Base-by-base conservation (phyloP, 2,888 invertebrate species). In the Chaetogeoica ovagalla region DNA sequence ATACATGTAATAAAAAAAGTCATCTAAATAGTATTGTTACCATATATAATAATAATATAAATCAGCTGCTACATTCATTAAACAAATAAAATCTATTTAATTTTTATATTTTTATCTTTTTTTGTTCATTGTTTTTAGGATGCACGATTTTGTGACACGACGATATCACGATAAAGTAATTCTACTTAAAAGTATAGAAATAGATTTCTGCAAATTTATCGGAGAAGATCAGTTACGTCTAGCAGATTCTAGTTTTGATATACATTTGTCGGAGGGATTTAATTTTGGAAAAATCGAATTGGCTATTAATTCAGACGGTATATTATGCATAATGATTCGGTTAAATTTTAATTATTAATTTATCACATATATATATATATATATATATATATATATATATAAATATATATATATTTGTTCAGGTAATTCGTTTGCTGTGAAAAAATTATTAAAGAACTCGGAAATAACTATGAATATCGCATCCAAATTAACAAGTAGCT, bases 241-340 rank as follows among this genome's bases (percentile, higher is more conserved):
- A 23, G 55, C 55, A 1, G 37, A 55, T 3, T 37, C 70, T 5
- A 4, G 19, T 55, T 17, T 19, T 11, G 57, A 9, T 17, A 57
- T n/a, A 30, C 30, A 57, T 6, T n/a, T 70, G n/a, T 70, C 70
- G 11, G 57, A 70, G 11, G 70, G 70, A 52, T 57, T 57, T 15
- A 52, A 70, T 57, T 57, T 70, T 13, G 70, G 70, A 19, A 52
- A 55, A 70, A 57, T 70, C 52, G 70, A 70, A 57, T 57, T 70
- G 5, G 70, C 70, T 8, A 37, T 70, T 7, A 57, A 57, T 30
- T 52, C 9, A 5, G 19, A 70, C 9, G 70, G 70, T 70, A 70
- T 7, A 5, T 23, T 17, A 9, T 30, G 13, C 8, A 30, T 55
- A 17, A 48, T 3, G 23, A n/a, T 48, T 13, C 17, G 15, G 30